These are phyloP conservation scores for Pomatorhinus ruficollis DNA, from an alignment of 2,113 vertebrate genomes.

Conservation along the genomic window DNA sequence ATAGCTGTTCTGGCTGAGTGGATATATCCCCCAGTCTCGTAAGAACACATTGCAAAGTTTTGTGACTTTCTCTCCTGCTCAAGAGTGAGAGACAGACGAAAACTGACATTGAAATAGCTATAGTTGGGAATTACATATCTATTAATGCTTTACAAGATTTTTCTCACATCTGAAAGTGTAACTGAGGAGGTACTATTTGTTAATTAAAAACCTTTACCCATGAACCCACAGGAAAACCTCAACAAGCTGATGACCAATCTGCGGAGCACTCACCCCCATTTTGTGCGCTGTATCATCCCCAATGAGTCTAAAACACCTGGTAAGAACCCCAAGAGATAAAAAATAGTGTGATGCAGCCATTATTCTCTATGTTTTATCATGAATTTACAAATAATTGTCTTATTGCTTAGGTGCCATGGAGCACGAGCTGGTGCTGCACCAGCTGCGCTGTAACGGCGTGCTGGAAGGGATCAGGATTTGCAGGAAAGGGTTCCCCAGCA, in stretches of 20 bases:
- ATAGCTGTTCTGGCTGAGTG: not conserved
- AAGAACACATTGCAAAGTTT: not conserved
- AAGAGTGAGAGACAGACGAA: not conserved
- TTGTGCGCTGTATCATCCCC: constrained; percentile 35
- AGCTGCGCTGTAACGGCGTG: constrained; percentile 20
- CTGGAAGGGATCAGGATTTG: constrained; percentile 54
- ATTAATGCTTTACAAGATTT: not conserved
- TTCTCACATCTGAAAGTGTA: not conserved
- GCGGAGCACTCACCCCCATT: constrained; percentile 14
- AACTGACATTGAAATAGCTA: not conserved
- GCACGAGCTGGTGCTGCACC: constrained; percentile 39
- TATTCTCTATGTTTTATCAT: not conserved
- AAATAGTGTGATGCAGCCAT: not conserved
- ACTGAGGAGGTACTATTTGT: not conserved
- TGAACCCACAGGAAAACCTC: constrained; percentile 80
- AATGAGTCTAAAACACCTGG: constrained; percentile 37
- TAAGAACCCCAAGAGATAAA: not conserved
- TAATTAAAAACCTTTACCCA: not conserved
- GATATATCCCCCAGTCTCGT: not conserved
- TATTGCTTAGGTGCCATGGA: constrained; percentile 72
- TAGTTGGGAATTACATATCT: not conserved
- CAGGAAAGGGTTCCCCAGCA: constrained; percentile 28
- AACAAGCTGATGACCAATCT: constrained; percentile 72
- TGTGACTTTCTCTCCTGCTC: not conserved
- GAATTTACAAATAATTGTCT: not conserved